Conservation (phyloP, 2,797 vertebrate species). For the Uromys caudimaculatus region DNA sequence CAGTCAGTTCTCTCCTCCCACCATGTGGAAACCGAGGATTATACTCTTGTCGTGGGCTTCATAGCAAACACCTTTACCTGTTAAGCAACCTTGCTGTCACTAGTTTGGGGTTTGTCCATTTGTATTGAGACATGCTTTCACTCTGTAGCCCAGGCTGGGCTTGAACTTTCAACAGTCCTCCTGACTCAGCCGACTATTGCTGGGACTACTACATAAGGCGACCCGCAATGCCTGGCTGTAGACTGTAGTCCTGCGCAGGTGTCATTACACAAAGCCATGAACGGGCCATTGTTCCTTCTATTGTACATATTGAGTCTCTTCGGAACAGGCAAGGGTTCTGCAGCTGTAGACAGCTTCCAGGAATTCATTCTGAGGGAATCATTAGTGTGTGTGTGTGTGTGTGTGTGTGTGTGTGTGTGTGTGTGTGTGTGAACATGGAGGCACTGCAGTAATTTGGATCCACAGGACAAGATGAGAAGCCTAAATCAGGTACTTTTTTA, state of each 20-base stretch:
- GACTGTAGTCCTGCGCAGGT: no score
- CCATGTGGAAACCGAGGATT: background rate
- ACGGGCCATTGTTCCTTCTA: background rate
- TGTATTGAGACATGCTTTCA: background rate
- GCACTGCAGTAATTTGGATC: background rate
- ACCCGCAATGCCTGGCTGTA: background rate
- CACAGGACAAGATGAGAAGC: background rate
- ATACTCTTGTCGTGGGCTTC: background rate
- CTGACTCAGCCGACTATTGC: background rate
- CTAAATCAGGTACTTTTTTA: background rate
- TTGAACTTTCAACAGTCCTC: background rate
- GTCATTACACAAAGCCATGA: background rate
- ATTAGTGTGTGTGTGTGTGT: no score
- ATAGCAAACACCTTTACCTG: background rate
- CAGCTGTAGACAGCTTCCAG: background rate
- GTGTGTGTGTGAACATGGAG: background rate
- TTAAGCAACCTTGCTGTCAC: background rate
- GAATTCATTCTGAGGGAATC: background rate
- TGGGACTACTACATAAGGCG: background rate
- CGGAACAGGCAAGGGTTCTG: background rate
- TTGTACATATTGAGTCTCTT: background rate
- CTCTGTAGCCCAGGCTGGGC: background rate
- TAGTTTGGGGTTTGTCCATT: background rate
- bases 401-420: no score
- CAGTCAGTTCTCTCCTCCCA: background rate